phyloP scores from a whole-genome alignment of 2,113 vertebrate species.

The Mormyrus iriodes region DNA sequence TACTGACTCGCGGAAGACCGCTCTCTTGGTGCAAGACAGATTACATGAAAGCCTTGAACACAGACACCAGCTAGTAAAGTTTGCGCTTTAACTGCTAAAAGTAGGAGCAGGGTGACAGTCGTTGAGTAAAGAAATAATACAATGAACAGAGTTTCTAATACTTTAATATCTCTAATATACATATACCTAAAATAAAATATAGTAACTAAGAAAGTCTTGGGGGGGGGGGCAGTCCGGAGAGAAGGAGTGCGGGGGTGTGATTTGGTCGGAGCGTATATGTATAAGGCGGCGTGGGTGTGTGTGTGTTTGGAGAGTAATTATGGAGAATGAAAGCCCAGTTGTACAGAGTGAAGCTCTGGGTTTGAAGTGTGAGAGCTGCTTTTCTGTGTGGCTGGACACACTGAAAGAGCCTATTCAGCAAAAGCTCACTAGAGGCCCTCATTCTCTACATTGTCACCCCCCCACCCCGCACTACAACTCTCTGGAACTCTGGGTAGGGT shows the following conservation, averaged over 20 bases:
- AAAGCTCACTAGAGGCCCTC: slow-evolving; percentile 40
- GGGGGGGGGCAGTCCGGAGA: background rate
- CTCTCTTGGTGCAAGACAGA: slow-evolving; percentile 15
- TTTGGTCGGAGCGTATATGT: background rate
- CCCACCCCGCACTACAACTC: background rate
- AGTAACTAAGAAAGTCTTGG: too few species aligned
- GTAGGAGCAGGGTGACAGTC: background rate
- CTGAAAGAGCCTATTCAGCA: slow-evolving; percentile 65
- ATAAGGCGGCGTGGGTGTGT: slow-evolving; percentile 22
- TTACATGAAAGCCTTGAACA: background rate
- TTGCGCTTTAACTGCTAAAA: background rate
- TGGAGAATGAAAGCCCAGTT: slow-evolving; percentile 62
- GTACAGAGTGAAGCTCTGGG: slow-evolving; percentile 60
- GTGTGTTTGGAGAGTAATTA: slow-evolving; percentile 58
- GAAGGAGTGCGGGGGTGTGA: background rate
- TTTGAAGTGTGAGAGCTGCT: slow-evolving; percentile 69
- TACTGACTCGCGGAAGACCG: slow-evolving; percentile 44
- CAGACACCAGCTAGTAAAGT: background rate
- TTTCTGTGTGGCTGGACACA: slow-evolving; percentile 69
- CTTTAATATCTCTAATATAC: too few species aligned
- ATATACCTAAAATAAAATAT: too few species aligned
- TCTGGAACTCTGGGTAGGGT: background rate
- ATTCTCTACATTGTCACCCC: slow-evolving; percentile 57
- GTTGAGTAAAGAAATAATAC: background rate
- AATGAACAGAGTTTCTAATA: background rate